A percentile compares a stretch with the other conserved stretches of the same genome.
Conservation (phyloP, 2,113 vertebrate genomes). For the Gopherus evgoodei region DNA sequence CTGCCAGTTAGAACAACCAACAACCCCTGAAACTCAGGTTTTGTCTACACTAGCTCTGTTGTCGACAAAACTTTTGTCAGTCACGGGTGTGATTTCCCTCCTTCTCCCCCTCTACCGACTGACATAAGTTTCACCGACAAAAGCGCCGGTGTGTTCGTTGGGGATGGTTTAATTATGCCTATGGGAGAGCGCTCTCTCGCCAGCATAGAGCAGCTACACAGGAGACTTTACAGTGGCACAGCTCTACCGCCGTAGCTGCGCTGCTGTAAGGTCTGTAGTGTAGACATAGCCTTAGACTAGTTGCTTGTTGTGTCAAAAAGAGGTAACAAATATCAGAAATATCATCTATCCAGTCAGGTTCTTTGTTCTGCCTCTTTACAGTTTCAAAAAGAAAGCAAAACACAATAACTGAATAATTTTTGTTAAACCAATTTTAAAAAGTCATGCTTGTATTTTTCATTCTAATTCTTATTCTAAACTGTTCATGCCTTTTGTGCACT, state of each 20-base stretch:
- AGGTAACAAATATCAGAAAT: background rate
- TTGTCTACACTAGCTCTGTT: no score
- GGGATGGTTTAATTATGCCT: no score
- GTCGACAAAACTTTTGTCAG: no score
- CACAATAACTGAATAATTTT: background rate
- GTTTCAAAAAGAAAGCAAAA: background rate
- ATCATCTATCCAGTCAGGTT: background rate
- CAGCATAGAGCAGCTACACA: no score
- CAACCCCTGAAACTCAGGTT: background rate
- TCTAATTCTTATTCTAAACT: background rate
- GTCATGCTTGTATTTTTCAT: background rate
- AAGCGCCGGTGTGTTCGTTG: no score
- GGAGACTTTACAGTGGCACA: no score
- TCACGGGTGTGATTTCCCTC: no score
- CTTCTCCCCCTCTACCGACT: no score
- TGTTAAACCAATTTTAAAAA: background rate
- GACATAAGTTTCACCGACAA: no score
- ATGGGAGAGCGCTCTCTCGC: no score
- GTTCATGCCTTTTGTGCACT: background rate
- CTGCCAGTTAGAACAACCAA: background rate
- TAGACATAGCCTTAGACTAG: background rate
- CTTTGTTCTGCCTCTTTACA: background rate
- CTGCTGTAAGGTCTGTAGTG: no score
- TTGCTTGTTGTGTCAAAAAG: background rate
- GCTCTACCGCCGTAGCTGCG: no score